Evolutionary conservation across 2,797 vertebrate genomes (phyloP).

Genomic region (Hoplostethus atlanticus): DNA sequence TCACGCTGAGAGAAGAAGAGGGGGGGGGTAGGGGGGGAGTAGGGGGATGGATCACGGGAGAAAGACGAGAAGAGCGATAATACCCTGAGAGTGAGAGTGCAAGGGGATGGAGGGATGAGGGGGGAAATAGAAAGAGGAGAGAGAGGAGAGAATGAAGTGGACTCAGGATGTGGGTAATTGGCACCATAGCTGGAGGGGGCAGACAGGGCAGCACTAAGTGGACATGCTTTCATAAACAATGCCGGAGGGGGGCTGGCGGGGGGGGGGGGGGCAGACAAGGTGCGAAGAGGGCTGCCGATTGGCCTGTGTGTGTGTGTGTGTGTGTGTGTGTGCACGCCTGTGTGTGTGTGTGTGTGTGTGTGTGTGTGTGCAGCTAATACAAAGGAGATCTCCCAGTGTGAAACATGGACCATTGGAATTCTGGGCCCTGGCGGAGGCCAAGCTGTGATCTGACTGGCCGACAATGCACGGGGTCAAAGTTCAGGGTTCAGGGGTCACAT

Average conservation of each 20-base stretch:
- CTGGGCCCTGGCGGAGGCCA: constrained; percentile 51
- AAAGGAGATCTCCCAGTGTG: constrained; percentile 63
- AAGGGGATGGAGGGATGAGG: constrained; percentile 28
- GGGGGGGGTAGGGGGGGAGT: constrained; percentile 26
- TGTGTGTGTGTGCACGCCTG: constrained; percentile 31
- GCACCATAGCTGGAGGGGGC: constrained; percentile 67
- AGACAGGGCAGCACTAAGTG: constrained; percentile 76
- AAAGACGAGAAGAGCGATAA: constrained; percentile 23
- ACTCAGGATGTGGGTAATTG: constrained; percentile 80
- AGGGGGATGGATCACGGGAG: constrained; percentile 23
- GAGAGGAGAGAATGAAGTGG: constrained; percentile 49
- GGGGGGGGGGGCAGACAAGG: constrained; percentile 65
- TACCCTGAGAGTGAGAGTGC: constrained; percentile 51
- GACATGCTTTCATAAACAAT: constrained; percentile 81
- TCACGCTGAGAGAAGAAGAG: constrained; percentile 30
- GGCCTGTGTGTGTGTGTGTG: constrained; percentile 40
- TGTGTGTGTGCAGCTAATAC: constrained; percentile 32
- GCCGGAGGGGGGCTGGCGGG: constrained; percentile 54
- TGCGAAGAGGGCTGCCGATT: constrained; percentile 71
- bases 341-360: constrained; percentile 20
- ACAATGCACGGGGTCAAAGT: constrained; percentile 70
- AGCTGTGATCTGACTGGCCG: constrained; percentile 66
- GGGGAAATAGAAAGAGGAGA: constrained; percentile 43
- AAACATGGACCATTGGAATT: constrained; percentile 73
- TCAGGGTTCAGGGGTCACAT: constrained; percentile 63